Conservation (phyloP, 2,797 vertebrate genomes). For the Carcharodon carcharias region DNA sequence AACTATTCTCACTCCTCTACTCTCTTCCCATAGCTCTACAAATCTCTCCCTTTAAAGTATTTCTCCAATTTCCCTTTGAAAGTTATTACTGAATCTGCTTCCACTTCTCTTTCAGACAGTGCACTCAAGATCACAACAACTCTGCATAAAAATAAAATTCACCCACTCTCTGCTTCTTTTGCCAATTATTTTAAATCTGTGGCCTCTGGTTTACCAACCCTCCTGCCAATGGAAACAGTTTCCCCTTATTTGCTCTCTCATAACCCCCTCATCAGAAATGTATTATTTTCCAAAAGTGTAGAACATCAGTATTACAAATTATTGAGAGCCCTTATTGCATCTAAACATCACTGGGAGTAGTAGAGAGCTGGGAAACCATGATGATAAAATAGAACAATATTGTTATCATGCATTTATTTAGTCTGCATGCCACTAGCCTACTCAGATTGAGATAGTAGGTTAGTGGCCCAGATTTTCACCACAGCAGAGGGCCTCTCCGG, state of each 20-base stretch:
- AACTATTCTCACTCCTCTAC: neutral
- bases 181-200: neutral
- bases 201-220: neutral
- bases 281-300: neutral
- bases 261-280: neutral
- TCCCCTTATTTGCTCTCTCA: neutral
- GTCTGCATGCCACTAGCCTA: neutral
- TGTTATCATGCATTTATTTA: neutral
- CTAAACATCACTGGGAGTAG: neutral
- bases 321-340: neutral
- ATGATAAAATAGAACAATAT: neutral
- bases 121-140: neutral
- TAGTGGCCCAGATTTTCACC: no score
- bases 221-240: neutral
- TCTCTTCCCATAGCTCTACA: neutral
- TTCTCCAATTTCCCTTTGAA: neutral
- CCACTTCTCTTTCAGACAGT: neutral
- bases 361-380: neutral
- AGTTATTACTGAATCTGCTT: neutral
- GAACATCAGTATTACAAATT: neutral
- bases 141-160: neutral
- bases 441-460: no score
- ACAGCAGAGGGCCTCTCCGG: no score
- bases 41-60: neutral
- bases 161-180: neutral